A percentile compares a stretch with the other conserved stretches of the same genome.
These are phyloP conservation scores for Theristicus caerulescens DNA, from an alignment of 2,113 vertebrate species.

Conservation along the genomic window DNA sequence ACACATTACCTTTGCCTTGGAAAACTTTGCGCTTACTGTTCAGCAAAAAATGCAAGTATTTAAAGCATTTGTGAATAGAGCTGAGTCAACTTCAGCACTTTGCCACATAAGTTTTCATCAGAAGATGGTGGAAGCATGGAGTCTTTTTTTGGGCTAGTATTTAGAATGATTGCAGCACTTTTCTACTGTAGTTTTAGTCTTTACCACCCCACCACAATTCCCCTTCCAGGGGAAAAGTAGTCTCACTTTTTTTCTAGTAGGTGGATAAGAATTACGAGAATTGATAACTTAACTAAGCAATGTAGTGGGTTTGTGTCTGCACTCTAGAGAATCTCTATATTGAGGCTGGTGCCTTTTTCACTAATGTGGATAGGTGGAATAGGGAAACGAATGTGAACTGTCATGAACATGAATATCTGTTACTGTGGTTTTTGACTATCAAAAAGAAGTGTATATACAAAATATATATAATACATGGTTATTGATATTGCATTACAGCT, in stretches of 20 bases:
- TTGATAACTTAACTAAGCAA: neutral
- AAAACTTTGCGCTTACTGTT: neutral
- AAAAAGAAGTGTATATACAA: neutral
- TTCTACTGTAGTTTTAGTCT: neutral
- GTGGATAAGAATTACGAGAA: neutral
- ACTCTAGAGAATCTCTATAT: neutral
- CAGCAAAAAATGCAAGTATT: neutral
- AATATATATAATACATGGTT: neutral
- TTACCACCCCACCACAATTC: neutral
- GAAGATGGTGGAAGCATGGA: neutral
- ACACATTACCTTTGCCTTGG: neutral
- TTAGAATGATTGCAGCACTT: neutral
- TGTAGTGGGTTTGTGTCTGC: neutral
- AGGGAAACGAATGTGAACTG: neutral
- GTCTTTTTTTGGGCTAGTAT: neutral
- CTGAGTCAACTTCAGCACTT: neutral
- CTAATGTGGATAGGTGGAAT: neutral
- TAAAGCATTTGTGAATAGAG: neutral
- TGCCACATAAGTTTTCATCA: neutral
- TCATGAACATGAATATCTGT: neutral
- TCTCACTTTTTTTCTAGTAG: neutral
- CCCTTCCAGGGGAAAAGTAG: neutral
- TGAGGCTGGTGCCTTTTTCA: neutral
- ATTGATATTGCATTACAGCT: neutral
- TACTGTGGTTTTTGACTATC: neutral